Base-by-base conservation (phyloP, 2,113 vertebrate genomes). In the Pelodiscus sinensis region DNA sequence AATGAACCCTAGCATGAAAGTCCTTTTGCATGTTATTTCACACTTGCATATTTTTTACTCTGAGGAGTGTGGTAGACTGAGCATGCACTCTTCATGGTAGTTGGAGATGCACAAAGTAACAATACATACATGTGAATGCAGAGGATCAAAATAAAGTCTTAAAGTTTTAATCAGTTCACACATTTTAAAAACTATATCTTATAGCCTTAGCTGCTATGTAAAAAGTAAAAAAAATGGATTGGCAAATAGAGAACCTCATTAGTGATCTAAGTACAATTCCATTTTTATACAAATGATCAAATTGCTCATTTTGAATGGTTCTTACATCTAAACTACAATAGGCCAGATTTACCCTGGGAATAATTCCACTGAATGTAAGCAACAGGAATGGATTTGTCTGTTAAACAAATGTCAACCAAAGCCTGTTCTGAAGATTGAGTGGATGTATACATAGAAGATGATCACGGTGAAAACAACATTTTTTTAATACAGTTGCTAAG, bases 371-470 rank as follows among this genome's bases (percentile, higher is more conserved):
- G 73, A 81, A 44, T 22, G 50, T n/a, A 18, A 14, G 86, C 31
- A 2, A 13, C 44, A 38, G 10, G 68, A 90, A 86, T 78, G 51
- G 0, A 56, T 44, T 58, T 88, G 62, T 86, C 57, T 68, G 31
- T 68, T 68, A 65, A 65, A 65, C 24, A 24, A 16, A 44, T 18
- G 13, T 82, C 44, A 44, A 44, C 44, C 44, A 44, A 44, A 44
- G 44, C 44, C 51, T 82, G 1, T 14, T 79, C 71, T 4, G 35
- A 50, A 65, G 13, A 27, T 85, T 31, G n/a, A 13, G 2, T 22
- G 60, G 4, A 0, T 25, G 0, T 73, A 38, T 38, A 1, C 54
- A 6, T 84, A 75, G 35, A 24, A 79, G 35, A 6, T 18, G 75
- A 71, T 68, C 16, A 44, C 29, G 79, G 68, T 55, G 78, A 62